Conservation (phyloP, 2,888 invertebrate species). For the Mantis religiosa region DNA sequence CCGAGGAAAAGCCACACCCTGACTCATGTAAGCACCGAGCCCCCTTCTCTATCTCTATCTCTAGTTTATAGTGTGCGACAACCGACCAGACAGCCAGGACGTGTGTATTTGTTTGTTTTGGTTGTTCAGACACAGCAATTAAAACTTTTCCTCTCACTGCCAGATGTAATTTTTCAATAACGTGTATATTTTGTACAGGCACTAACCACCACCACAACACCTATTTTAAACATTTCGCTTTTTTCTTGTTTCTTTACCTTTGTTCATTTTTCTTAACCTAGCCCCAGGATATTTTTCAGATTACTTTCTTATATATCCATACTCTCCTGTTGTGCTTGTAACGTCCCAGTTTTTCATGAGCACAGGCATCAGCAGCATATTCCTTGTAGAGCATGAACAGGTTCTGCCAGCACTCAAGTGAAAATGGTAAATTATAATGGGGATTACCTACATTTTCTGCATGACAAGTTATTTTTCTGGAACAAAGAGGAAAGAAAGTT, state of each 20-base stretch:
- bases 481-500: neutral
- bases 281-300: neutral
- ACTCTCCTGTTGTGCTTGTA: neutral
- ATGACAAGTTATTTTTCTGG: neutral
- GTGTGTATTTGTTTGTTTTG: neutral
- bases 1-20: constrained; percentile 73
- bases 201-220: constrained; percentile 13
- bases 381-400: neutral
- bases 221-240: neutral
- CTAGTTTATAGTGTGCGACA: neutral
- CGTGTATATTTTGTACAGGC: neutral
- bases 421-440: neutral
- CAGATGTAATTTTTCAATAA: neutral
- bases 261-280: neutral
- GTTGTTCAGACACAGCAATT: neutral
- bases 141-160: neutral
- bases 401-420: neutral
- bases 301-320: neutral
- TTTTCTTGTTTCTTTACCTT: neutral
- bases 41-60: constrained; percentile 35
- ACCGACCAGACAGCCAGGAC: neutral
- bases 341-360: neutral
- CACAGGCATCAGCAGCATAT: neutral
- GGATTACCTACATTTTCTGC: neutral
- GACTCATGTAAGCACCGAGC: constrained; percentile 68